Conservation (phyloP, 2,888 invertebrate species). For the Cheilosia vernalis region DNA sequence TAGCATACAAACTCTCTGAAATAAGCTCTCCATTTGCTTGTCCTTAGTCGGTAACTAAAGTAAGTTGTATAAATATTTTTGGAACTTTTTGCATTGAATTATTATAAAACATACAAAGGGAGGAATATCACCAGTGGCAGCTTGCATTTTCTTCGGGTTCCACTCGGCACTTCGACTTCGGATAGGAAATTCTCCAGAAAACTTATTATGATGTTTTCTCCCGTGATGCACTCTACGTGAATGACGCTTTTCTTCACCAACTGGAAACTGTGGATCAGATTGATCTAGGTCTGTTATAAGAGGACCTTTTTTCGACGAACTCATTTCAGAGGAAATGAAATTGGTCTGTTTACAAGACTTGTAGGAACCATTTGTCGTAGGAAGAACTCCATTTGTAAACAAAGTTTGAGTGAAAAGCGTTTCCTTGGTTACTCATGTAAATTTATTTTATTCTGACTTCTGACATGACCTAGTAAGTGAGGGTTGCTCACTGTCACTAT, state of each 20-base stretch:
- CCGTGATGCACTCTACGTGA: conserved; percentile 26
- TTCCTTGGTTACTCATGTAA: conserved; percentile 31
- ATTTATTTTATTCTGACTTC: not conserved
- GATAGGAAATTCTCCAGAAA: conserved; percentile 80
- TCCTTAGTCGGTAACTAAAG: conserved; percentile 86
- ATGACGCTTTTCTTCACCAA: conserved; percentile 30
- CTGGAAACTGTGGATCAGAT: conserved; percentile 37
- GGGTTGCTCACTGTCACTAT: conserved; percentile 23
- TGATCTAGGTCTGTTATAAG: conserved; percentile 58
- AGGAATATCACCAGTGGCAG: conserved; percentile 10
- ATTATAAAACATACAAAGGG: conserved; percentile 36
- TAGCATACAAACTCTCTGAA: conserved; percentile 86
- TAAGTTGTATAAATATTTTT: not conserved
- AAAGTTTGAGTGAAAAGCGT: conserved; percentile 66
- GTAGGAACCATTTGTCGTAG: conserved; percentile 2
- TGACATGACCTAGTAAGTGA: conserved; percentile 21
- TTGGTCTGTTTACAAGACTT: conserved; percentile 20
- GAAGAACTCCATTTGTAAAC: conserved; percentile 70
- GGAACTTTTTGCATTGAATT: not conserved
- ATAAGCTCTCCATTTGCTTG: conserved; percentile 85
- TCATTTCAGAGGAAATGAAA: conserved; percentile 27
- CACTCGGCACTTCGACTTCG: conserved; percentile 80
- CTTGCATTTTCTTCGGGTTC: conserved; percentile 52
- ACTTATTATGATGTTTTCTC: conserved; percentile 78
- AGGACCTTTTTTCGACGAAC: conserved; percentile 29